Evolutionary conservation across 2,797 vertebrate species (phyloP).

Genomic region (Sylvilagus floridanus): DNA sequence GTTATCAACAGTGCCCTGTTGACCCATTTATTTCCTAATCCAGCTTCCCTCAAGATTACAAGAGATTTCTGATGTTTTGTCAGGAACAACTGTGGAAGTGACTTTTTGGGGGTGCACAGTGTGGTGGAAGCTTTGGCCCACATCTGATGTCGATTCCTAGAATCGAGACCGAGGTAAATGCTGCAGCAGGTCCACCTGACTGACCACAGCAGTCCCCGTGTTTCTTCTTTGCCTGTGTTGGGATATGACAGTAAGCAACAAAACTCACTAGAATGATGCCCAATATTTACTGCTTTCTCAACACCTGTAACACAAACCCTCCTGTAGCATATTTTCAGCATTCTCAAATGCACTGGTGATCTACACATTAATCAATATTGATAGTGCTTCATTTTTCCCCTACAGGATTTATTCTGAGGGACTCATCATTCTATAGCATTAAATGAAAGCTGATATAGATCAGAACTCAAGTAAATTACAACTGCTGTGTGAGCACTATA

Average conservation of each 20-base stretch:
- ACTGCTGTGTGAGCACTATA: background rate
- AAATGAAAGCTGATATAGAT: background rate
- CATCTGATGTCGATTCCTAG: background rate
- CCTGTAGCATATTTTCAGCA: background rate
- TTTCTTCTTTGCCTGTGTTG: background rate
- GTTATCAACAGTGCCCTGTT: background rate
- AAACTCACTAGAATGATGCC: background rate
- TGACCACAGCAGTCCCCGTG: background rate
- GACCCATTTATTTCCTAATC: background rate
- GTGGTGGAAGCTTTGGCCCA: background rate
- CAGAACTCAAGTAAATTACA: slow-evolving; percentile 17
- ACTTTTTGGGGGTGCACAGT: background rate
- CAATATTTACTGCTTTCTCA: slow-evolving; percentile 16
- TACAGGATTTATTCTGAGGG: background rate
- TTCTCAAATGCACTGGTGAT: slow-evolving; percentile 11
- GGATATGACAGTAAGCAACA: background rate
- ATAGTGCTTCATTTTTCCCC: background rate
- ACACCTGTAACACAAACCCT: background rate
- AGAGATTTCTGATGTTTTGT: background rate
- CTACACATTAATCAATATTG: slow-evolving; percentile 14
- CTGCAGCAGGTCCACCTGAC: background rate
- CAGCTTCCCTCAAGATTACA: background rate
- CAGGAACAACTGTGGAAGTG: background rate
- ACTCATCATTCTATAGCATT: background rate
- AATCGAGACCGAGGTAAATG: background rate